Evolutionary conservation across 2,888 invertebrate genomes (phyloP), one percentile per base, ranked within the genome.

Genomic region (Phortica okadai): DNA sequence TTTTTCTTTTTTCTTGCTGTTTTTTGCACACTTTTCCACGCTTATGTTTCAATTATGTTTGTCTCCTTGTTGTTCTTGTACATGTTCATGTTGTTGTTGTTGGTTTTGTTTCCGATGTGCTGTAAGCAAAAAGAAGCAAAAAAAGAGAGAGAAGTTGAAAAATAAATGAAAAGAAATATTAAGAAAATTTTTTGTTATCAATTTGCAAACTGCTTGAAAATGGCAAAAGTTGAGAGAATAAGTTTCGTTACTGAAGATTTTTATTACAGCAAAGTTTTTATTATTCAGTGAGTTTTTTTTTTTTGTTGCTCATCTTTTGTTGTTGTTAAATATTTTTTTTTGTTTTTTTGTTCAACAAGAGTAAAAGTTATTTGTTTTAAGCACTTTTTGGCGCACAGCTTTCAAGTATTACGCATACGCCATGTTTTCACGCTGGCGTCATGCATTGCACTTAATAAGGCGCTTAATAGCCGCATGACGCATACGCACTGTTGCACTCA

Each of bases 141-240:
- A 50, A 50, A 14, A 75, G 64, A 58, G 33, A 77, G 44, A 75
- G 41, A 76, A 76, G 74, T 11, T 58, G 77, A 76, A 83, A 77
- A 74, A 78, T n/a, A 78, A 78, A 70, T 77, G 73, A 70, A 72
- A 88, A 87, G 85, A 87, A 87, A 80, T 83, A 85, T 88, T 83
- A 85, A 88, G 88, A 88, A 87, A 84, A 85, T 87, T 85, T 87
- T 85, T 85, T 88, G 84, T 59, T 59, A 59, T 59, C 59, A 59
- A 59, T 0, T 59, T 59, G 59, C n/a, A 59, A 59, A 59, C 59
- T 59, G 59, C 59, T n/a, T 16, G 16, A 59, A 59, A 59, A 59
- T 59, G 59, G 59, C 59, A n/a, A 59, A 59, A 11, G 50, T 50
- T 50, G 50, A 6, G 14, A 14, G 14, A 16, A 16, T 59, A 59